Evolutionary conservation across 1,140 invertebrate species (phyloP).

Genomic region (Halesus radiatus): DNA sequence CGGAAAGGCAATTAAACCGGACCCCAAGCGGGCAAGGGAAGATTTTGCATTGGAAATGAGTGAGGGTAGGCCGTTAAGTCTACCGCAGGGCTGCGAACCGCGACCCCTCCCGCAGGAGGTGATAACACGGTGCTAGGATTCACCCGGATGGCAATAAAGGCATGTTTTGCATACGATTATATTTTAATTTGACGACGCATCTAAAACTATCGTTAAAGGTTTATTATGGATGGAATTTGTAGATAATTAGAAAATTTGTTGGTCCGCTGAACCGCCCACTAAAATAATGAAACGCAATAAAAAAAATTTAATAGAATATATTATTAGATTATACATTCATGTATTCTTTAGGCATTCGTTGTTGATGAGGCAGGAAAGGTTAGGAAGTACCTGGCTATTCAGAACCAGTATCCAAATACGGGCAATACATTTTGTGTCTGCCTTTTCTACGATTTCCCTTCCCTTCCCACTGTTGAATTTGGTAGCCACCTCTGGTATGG

Average conservation of each 20-base stretch:
- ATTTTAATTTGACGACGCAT: slow-evolving; percentile 36
- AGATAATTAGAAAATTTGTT: neutral
- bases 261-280: neutral
- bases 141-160: slow-evolving; percentile 3
- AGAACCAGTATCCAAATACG: neutral
- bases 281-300: neutral
- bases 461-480: too few species aligned
- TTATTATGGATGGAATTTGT: slow-evolving; percentile 5
- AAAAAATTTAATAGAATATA: neutral
- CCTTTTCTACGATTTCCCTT: too few species aligned
- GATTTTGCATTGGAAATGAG: slow-evolving; percentile 57
- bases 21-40: slow-evolving; percentile 46
- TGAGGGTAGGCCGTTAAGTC: slow-evolving; percentile 49
- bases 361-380: neutral
- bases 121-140: slow-evolving; percentile 22
- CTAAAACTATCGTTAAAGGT: slow-evolving; percentile 3
- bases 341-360: neutral
- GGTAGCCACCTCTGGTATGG: too few species aligned
- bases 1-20: slow-evolving; percentile 57
- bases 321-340: neutral
- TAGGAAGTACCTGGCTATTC: neutral
- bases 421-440: too few species aligned
- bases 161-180: slow-evolving; percentile 40
- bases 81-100: slow-evolving; percentile 28
- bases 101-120: slow-evolving; percentile 9